Percentiles rank a stretch among this genome's conserved stretches.
phyloP scores from a whole-genome alignment of 2,113 vertebrate species.

The Ailuropoda melanoleuca region DNA sequence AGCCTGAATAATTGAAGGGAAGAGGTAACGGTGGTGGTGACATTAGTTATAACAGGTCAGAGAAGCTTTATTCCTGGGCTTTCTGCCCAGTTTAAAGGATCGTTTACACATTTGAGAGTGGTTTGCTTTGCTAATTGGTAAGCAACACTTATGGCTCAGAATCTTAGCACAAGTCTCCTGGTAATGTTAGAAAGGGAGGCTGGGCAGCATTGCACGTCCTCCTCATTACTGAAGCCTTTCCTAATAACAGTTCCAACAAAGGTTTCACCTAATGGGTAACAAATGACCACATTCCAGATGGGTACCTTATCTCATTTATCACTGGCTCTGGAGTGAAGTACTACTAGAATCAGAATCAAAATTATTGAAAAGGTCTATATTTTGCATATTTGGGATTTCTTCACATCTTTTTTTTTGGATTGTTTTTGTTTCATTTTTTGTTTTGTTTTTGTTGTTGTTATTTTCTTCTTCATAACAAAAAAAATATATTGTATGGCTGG shows the following conservation, averaged over 20 bases:
- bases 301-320: not conserved
- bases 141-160: not conserved
- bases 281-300: conserved; percentile 15
- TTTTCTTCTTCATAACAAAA: not conserved
- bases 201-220: not conserved
- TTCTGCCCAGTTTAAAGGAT: conserved; percentile 66
- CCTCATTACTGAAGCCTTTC: not conserved
- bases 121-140: conserved; percentile 64
- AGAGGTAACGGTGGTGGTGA: conserved; percentile 74
- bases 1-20: conserved; percentile 84
- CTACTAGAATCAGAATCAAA: not conserved
- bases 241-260: not conserved
- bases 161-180: not conserved
- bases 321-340: not conserved
- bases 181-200: not conserved
- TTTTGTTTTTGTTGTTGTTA: too few relatives aligned
- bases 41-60: conserved; percentile 73
- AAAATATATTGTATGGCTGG: not conserved
- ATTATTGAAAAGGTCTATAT: not conserved
- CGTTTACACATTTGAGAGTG: conserved; percentile 46
- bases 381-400: not conserved
- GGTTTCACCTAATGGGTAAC: conserved; percentile 30
- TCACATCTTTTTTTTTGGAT: not conserved
- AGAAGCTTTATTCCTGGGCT: conserved; percentile 73
- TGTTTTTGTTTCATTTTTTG: too few relatives aligned